Percentiles rank a stretch among this genome's conserved stretches.
phyloP scores from a whole-genome alignment of 2,888 invertebrate species.

The Spicauda simplicius region DNA sequence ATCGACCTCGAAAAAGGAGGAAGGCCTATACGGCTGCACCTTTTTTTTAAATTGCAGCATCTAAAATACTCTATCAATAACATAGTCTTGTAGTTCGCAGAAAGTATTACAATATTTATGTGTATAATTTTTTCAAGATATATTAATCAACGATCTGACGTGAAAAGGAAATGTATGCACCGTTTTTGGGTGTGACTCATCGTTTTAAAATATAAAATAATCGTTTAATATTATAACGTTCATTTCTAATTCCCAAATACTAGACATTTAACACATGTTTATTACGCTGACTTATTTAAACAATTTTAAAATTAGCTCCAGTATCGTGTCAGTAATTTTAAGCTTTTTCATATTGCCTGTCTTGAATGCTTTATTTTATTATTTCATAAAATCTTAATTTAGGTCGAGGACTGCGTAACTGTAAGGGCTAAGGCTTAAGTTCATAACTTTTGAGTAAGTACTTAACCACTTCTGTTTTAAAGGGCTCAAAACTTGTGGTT shows the following conservation, averaged over 20 bases:
- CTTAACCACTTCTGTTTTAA: conserved; percentile 13
- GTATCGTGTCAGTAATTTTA: background rate
- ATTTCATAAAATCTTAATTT: conserved; percentile 8
- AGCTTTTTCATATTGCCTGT: background rate
- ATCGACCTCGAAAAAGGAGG: too few relatives aligned
- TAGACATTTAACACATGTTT: background rate
- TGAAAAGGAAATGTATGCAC: too few relatives aligned
- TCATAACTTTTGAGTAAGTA: conserved; percentile 14
- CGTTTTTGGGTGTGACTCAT: too few relatives aligned
- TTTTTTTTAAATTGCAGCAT: too few relatives aligned
- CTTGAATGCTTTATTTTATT: conserved; percentile 1
- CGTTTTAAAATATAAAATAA: too few relatives aligned
- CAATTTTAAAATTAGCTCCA: background rate
- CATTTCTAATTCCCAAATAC: background rate
- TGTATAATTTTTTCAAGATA: too few relatives aligned
- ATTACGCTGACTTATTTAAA: background rate
- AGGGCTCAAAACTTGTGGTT: conserved; percentile 16
- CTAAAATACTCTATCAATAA: too few relatives aligned
- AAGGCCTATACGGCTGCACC: too few relatives aligned
- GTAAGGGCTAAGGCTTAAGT: conserved; percentile 3
- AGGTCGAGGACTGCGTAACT: conserved; percentile 8
- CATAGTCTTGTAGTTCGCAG: too few relatives aligned
- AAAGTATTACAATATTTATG: too few relatives aligned
- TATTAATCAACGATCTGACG: too few relatives aligned
- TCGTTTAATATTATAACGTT: background rate